Base-by-base conservation (phyloP, 2,797 vertebrate genomes). In the Coranthus polyacanthus region DNA sequence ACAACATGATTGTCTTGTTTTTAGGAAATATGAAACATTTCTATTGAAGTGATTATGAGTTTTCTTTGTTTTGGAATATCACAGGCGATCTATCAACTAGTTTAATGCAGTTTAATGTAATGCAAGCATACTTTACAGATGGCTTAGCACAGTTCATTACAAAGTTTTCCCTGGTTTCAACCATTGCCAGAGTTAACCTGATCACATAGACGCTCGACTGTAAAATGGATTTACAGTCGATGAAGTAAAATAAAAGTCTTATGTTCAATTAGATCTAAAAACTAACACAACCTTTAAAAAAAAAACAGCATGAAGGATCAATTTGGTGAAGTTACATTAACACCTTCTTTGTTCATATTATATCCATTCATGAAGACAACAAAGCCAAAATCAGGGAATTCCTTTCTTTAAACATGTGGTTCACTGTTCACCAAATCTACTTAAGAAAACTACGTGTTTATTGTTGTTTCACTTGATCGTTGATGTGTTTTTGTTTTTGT, bases 61-160 rank as follows among this genome's bases (percentile, higher is more conserved):
- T 57, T 22, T 3, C 24, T 52, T 11, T 15, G 6, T 5, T 51
- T 18, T 37, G n/a, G 26, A 1, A 29, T 29, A n/a, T n/a, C n/a
- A n/a, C n/a, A n/a, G n/a, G n/a, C n/a, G n/a, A n/a, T n/a, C n/a
- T n/a, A n/a, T n/a, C n/a, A n/a, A n/a, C n/a, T n/a, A n/a, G n/a
- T n/a, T n/a, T n/a, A 29, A 29, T 29, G 26, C 26, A 29, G 26
- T 5, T 29, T 29, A 29, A 29, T 29, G 6, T 29, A 7, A 29
- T 6, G 3, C 9, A 29, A 29, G 26, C 9, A 29, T 29, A 7
- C 26, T 29, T 29, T 29, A 29, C 6, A 6, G 2, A 21, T 39
- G 22, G 53, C 37, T 76, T 78, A 73, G 72, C 68, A 72, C 53
- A 79, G 64, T 41, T 52, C 13, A 64, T 57, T 37, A 68, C 73